Evolutionary conservation across 37 sponge, comb jelly and placozoan species (phyloP).

Genomic region (Dysidea cf. avara): DNA sequence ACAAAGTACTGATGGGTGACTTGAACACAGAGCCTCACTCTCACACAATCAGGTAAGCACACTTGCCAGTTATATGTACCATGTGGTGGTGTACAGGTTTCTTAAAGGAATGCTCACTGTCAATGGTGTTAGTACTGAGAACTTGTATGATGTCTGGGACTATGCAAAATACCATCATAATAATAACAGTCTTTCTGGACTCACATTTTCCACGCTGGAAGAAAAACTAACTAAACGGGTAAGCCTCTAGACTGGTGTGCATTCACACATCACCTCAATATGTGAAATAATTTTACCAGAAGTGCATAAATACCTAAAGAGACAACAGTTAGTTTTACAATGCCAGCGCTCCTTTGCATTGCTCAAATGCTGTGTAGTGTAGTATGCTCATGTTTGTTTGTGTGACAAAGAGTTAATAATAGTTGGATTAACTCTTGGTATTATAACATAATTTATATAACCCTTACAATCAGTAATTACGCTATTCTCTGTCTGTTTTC

Average conservation of each 20-base stretch:
- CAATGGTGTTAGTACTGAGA: conserved; percentile 23
- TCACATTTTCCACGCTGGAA: conserved; percentile 56
- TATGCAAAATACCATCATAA: neutral
- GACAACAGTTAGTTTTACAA: too few relatives aligned
- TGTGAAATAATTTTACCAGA: too few relatives aligned
- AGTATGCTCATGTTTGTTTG: too few relatives aligned
- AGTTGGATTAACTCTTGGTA: too few relatives aligned
- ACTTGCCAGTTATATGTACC: neutral
- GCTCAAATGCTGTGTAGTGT: too few relatives aligned
- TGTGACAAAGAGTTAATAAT: too few relatives aligned
- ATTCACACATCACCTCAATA: too few relatives aligned
- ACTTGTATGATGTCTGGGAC: conserved; percentile 51
- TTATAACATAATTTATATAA: too few relatives aligned
- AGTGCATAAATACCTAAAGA: too few relatives aligned
- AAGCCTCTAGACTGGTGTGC: conserved; percentile 10
- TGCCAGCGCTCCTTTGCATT: too few relatives aligned
- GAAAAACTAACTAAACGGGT: conserved; percentile 40
- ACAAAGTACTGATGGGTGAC: conserved; percentile 73
- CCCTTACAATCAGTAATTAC: too few relatives aligned
- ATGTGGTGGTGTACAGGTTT: conserved; percentile 18
- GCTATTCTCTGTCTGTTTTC: too few relatives aligned
- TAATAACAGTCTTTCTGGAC: conserved; percentile 24
- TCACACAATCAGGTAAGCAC: conserved; percentile 26
- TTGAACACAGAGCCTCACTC: conserved; percentile 74
- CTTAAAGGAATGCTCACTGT: conserved; percentile 37